Base-by-base conservation (phyloP, 2,888 invertebrate genomes). In the Ophion slaviceki region DNA sequence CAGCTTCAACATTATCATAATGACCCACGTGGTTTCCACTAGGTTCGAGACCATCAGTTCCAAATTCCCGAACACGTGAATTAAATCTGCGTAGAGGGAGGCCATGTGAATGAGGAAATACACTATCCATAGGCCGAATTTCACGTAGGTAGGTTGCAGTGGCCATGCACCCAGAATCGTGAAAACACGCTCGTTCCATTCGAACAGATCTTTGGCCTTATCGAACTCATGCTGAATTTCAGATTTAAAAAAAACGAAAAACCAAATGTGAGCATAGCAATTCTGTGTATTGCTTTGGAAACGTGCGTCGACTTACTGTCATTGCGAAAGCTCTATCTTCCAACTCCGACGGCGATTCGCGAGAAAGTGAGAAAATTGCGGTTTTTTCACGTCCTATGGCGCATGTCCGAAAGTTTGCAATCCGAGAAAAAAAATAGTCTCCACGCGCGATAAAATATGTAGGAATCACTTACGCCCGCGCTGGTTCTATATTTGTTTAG, bases 41-140 rank as follows among this genome's bases (percentile, higher is more conserved):
- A 86, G 40, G 68, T 86, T 86, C 11, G 61, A n/a, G 57, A 86
- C 74, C 66, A 81, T 79, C n/a, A 82, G 72, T n/a, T 82, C 84
- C 57, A 86, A 67, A 75, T 77, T 72, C 5, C 82, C 84, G 24
- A 82, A 68, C 0, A 86, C 86, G 62, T 72, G 7, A 32, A 72
- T 45, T 4, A 86, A 66, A 70, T 86, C 86, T 32, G 64, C 45
- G 6, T 72, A 72, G 53, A 72, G 80, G 68, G 76, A 40, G 20
- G 1, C 67, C 36, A 86, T 67, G 28, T 86, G 86, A 62, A 82
- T 14, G 2, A 77, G 28, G 17, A 77, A n/a, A 45, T 86, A 86
- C 4, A 80, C 10, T 11, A 72, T 72, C 76, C 79, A 84, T 4
- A 78, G 7, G 14, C 64, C 62, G 53, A 87, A 87, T n/a, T 32